Conservation (phyloP, 2,113 vertebrate species). For the Lichenostomus cassidix region DNA sequence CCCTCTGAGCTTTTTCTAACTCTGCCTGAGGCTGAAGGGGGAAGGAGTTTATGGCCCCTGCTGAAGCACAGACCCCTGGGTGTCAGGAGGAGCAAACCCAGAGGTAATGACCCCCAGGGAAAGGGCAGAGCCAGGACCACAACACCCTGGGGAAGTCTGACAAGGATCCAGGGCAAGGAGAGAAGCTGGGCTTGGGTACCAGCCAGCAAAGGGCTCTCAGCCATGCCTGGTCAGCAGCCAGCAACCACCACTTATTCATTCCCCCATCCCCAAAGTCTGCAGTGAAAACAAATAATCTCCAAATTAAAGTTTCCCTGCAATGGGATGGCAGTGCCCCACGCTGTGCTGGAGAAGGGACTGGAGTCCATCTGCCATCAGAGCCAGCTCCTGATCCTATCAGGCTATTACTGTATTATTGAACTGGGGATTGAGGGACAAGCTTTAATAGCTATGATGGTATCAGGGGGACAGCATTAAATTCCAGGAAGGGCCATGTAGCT, state of each 20-base stretch:
- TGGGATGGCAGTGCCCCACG: not conserved
- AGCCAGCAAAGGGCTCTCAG: not conserved
- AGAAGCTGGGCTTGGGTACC: not conserved
- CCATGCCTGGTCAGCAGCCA: conserved; percentile 6
- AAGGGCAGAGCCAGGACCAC: not conserved
- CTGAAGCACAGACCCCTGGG: rapidly evolving
- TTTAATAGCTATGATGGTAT: not conserved
- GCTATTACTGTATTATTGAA: conserved; percentile 20
- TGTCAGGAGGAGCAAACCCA: not conserved
- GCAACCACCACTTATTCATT: not conserved
- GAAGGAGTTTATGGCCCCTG: not conserved
- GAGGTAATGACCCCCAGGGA: not conserved
- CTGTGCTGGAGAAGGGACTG: not conserved
- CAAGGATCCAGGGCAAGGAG: not conserved
- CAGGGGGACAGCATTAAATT: not conserved
- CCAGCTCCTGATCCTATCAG: conserved; percentile 36
- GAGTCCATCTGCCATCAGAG: conserved; percentile 10
- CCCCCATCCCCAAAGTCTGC: not conserved
- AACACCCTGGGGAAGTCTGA: not conserved
- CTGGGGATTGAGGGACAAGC: conserved; percentile 5
- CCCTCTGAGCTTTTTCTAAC: not conserved
- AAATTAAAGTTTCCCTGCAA: not conserved
- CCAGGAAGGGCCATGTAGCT: not conserved
- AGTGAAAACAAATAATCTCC: not conserved
- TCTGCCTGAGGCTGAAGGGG: not conserved